Conservation (phyloP, 2,113 vertebrate genomes). For the Hippocampus mohnikei region DNA sequence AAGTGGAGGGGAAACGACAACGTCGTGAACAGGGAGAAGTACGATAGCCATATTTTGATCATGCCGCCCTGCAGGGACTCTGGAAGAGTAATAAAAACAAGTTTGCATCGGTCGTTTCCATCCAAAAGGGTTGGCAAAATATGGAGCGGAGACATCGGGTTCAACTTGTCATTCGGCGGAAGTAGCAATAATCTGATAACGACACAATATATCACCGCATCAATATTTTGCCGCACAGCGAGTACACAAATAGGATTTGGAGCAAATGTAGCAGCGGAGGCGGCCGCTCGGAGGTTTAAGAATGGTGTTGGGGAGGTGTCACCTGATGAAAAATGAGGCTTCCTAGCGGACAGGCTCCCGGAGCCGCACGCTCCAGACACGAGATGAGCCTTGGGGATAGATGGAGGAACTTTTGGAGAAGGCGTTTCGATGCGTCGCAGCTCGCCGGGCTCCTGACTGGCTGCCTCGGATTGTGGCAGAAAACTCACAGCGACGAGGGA, state of each 20-base stretch:
- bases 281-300: background rate
- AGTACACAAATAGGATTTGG: slow-evolving; percentile 25
- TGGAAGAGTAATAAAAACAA: too few species aligned
- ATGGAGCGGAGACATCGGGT: too few species aligned
- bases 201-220: background rate
- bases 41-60: background rate
- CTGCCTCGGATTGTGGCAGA: slow-evolving; percentile 21
- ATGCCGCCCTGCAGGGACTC: background rate
- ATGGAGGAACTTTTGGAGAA: slow-evolving; percentile 63
- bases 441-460: slow-evolving; percentile 57
- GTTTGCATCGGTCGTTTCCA: too few species aligned
- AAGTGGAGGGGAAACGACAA: background rate
- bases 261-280: slow-evolving; percentile 30
- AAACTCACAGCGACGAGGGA: background rate
- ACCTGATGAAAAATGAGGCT: slow-evolving; percentile 62
- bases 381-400: slow-evolving; percentile 52
- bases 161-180: too few species aligned
- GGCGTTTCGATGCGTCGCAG: slow-evolving; percentile 57
- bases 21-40: background rate
- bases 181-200: background rate
- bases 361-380: slow-evolving; percentile 40
- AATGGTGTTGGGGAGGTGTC: background rate
- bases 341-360: slow-evolving; percentile 49
- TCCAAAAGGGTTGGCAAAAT: too few species aligned
- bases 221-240: background rate